A percentile compares a stretch with the other conserved stretches of the same genome.
These are phyloP conservation scores for Eupsittula cactorum DNA, from an alignment of 2,113 vertebrate genomes.

Conservation along the genomic window DNA sequence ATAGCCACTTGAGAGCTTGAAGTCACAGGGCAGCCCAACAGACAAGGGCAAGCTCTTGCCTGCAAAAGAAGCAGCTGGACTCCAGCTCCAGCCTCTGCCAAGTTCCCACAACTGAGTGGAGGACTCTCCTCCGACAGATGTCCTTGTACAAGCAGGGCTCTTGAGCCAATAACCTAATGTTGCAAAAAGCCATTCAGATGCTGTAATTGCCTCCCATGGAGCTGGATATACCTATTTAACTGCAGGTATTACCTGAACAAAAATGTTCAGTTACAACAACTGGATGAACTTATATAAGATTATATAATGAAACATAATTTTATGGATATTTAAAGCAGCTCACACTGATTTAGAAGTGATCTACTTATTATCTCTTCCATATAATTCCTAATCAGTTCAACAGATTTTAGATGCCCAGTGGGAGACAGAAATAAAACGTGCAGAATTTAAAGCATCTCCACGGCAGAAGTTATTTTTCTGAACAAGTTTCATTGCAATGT, in stretches of 20 bases:
- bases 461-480: slow-evolving; percentile 30
- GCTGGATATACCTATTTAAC: neutral
- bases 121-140: neutral
- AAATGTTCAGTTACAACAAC: neutral
- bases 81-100: neutral
- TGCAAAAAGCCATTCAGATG: neutral
- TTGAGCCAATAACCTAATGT: neutral
- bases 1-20: neutral
- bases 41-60: neutral
- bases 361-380: neutral
- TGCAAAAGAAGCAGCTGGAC: neutral
- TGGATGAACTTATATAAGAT: neutral
- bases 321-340: neutral
- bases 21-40: neutral
- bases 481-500: neutral
- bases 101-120: neutral
- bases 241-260: neutral
- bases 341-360: neutral
- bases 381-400: neutral
- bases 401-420: neutral
- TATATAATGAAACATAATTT: neutral
- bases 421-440: neutral
- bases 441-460: slow-evolving; percentile 12
- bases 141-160: neutral
- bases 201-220: neutral